A percentile compares a stretch with the other conserved stretches of the same genome.
phyloP scores from a whole-genome alignment of 2,888 invertebrate genomes.

The Ormyrus pomaceus region DNA sequence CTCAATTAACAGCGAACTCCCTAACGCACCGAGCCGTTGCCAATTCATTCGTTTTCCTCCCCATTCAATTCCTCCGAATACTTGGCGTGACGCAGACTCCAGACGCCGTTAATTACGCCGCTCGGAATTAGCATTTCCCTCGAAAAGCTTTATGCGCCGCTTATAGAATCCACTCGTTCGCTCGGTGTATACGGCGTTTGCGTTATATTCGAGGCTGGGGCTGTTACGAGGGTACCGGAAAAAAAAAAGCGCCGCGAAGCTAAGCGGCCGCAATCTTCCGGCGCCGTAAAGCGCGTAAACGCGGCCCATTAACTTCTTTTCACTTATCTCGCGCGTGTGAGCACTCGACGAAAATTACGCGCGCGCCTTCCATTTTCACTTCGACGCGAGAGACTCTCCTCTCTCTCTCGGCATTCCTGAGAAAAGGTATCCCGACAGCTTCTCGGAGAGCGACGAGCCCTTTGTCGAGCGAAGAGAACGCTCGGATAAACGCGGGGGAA shows the following conservation, averaged over 20 bases:
- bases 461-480: not conserved
- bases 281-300: not conserved
- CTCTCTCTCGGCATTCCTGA: not conserved
- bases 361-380: not conserved
- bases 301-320: conserved; percentile 1
- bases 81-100: not conserved
- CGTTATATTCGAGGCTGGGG: no score
- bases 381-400: not conserved
- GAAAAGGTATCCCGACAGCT: no score
- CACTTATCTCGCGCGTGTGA: not conserved
- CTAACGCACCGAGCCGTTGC: no score
- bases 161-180: not conserved
- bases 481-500: not conserved
- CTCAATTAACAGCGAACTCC: no score
- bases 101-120: conserved; percentile 8
- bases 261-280: not conserved
- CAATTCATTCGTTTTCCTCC: no score
- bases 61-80: no score
- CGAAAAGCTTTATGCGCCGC: conserved; percentile 13
- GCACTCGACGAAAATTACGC: not conserved
- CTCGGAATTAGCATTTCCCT: conserved; percentile 16
- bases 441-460: not conserved
- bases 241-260: not conserved
- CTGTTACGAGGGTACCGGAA: no score
- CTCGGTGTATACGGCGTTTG: no score